phyloP scores from a whole-genome alignment of 2,113 vertebrate genomes.

The Pandion haliaetus region DNA sequence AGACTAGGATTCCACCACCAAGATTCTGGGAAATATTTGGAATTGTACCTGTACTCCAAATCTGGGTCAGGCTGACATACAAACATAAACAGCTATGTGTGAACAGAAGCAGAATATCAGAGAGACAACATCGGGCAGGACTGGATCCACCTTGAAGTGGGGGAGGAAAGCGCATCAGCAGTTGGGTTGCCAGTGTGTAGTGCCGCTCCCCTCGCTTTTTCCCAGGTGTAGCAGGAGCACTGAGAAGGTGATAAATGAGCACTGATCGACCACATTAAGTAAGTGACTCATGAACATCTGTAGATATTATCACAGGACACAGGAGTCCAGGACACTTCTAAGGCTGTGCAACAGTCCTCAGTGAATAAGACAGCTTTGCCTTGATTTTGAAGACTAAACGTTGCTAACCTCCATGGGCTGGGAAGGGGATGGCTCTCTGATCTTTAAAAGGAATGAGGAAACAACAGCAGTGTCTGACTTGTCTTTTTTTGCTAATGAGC shows the following conservation, averaged over 20 bases:
- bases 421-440: constrained; percentile 31
- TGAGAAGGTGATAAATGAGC: neutral
- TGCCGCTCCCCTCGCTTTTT: neutral
- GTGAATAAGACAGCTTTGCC: neutral
- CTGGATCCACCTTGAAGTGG: neutral
- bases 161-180: neutral
- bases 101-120: neutral
- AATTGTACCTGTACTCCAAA: neutral
- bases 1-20: neutral
- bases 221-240: neutral
- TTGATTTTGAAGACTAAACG: neutral
- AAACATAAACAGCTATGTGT: neutral
- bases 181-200: neutral
- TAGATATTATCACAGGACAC: neutral
- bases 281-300: neutral
- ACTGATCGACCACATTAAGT: neutral
- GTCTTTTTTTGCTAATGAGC: constrained; percentile 71
- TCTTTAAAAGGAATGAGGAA: constrained; percentile 52
- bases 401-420: neutral
- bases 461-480: constrained; percentile 38
- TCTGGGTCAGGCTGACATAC: neutral
- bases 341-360: neutral
- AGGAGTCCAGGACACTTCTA: neutral
- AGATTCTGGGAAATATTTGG: neutral
- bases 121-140: fast-evolving